Percentiles rank a stretch among this genome's conserved stretches.
These are phyloP conservation scores for Vombatus ursinus DNA, from an alignment of 2,113 vertebrate species.

Conservation along the genomic window DNA sequence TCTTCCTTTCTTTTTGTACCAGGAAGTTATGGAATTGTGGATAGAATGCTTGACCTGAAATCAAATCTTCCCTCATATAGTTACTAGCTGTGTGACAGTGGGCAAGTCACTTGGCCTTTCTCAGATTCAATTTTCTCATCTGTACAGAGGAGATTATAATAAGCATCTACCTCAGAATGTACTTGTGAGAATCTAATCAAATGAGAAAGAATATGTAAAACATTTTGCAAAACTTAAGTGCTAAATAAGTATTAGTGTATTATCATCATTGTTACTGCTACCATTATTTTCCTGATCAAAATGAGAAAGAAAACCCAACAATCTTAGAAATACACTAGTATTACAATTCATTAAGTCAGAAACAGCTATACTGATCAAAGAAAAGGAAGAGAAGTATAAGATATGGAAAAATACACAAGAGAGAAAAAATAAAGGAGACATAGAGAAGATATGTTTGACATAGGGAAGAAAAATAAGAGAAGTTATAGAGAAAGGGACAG, in stretches of 20 bases:
- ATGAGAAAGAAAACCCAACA: neutral
- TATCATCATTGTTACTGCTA: conserved; percentile 20
- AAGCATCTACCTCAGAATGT: neutral
- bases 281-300: conserved; percentile 12
- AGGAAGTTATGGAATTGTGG: neutral
- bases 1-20: neutral
- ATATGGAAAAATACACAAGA: neutral
- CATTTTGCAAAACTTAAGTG: neutral
- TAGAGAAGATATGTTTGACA: neutral
- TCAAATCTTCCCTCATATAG: neutral
- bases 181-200: neutral
- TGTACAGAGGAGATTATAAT: neutral
- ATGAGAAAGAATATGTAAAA: neutral
- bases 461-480: neutral
- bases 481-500: neutral
- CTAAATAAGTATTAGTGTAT: neutral
- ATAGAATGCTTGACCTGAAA: neutral
- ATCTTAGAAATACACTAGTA: neutral
- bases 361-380: neutral
- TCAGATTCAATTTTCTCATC: neutral
- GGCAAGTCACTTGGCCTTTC: neutral
- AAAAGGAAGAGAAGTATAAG: neutral
- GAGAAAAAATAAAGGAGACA: neutral
- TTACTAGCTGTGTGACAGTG: neutral
- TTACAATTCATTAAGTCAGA: neutral